phyloP scores from a whole-genome alignment of 2,797 vertebrate genomes.

The Australoheros facetus region DNA sequence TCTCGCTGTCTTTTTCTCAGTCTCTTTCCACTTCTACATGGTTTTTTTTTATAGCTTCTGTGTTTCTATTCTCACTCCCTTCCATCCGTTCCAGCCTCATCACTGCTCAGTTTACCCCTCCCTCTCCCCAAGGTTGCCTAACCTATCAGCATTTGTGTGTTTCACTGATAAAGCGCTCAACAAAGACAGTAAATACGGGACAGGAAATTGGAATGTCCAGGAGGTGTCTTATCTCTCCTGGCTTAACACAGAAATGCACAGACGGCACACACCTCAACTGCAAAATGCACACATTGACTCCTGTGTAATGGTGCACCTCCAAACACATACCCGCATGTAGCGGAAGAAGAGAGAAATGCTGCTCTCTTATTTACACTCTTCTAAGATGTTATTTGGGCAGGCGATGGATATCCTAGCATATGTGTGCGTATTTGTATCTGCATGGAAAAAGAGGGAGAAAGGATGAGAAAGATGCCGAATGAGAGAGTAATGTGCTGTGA shows the following conservation, averaged over 20 bases:
- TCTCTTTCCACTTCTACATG: slow-evolving; percentile 13
- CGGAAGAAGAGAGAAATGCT: slow-evolving; percentile 3
- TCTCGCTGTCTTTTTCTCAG: slow-evolving; percentile 54
- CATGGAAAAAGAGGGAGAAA: not conserved
- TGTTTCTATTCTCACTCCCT: slow-evolving; percentile 17
- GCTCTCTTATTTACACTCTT: not conserved
- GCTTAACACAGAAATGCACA: slow-evolving; percentile 26
- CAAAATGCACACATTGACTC: slow-evolving; percentile 23
- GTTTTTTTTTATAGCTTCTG: not conserved
- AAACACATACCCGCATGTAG: not conserved
- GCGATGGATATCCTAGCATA: not conserved
- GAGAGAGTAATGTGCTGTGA: slow-evolving; percentile 39
- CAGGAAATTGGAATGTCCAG: slow-evolving; percentile 60
- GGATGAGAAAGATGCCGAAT: slow-evolving; percentile 27
- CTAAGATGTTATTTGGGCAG: not conserved
- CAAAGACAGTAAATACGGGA: slow-evolving; percentile 48
- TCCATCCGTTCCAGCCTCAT: slow-evolving; percentile 47
- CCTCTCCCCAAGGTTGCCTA: not conserved
- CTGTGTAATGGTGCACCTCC: not conserved
- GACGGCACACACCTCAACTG: slow-evolving; percentile 12
- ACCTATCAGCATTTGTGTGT: slow-evolving; percentile 45
- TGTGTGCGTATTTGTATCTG: not conserved
- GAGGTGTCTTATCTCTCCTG: slow-evolving; percentile 49
- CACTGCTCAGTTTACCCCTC: slow-evolving; percentile 28
- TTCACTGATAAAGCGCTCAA: slow-evolving; percentile 41